Evolutionary conservation across 2,888 invertebrate genomes (phyloP).

Genomic region (Luffia ferchaultella): DNA sequence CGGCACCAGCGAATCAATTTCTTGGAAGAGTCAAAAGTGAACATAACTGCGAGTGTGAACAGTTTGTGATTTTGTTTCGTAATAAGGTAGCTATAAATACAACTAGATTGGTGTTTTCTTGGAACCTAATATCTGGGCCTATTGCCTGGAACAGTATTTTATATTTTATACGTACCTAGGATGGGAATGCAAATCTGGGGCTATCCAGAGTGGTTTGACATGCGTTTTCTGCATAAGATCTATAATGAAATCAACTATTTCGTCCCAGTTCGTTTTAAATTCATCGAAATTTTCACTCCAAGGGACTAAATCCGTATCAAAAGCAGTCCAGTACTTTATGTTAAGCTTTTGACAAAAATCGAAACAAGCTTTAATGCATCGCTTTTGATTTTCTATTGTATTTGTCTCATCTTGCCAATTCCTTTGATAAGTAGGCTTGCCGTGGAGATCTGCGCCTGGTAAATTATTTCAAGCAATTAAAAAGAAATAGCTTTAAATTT

Average conservation of each 20-base stretch:
- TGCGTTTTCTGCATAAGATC: conserved; percentile 64
- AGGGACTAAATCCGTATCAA: conserved; percentile 69
- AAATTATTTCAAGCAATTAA: too few relatives aligned
- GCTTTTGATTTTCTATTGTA: conserved; percentile 65
- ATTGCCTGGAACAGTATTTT: too few relatives aligned
- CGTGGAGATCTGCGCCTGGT: conserved; percentile 20
- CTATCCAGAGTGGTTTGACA: conserved; percentile 69
- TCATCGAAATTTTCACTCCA: conserved; percentile 62
- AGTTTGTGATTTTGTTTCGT: too few relatives aligned
- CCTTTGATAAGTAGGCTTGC: conserved; percentile 39
- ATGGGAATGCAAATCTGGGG: conserved; percentile 69
- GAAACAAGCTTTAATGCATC: conserved; percentile 66
- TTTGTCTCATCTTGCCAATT: conserved; percentile 69
- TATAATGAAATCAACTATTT: conserved; percentile 60
- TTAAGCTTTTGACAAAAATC: conserved; percentile 71
- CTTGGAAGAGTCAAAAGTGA: too few relatives aligned
- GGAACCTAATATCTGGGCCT: too few relatives aligned
- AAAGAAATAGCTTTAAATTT: too few relatives aligned
- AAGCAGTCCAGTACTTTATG: conserved; percentile 70
- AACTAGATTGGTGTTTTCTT: too few relatives aligned
- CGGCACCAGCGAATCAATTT: too few relatives aligned
- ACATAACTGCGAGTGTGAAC: too few relatives aligned
- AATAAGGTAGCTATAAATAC: too few relatives aligned
- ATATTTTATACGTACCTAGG: conserved; percentile 61
- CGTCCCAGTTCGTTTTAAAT: conserved; percentile 61